Evolutionary conservation across 2,113 vertebrate species (phyloP).

Genomic region (Aphyosemion australe): DNA sequence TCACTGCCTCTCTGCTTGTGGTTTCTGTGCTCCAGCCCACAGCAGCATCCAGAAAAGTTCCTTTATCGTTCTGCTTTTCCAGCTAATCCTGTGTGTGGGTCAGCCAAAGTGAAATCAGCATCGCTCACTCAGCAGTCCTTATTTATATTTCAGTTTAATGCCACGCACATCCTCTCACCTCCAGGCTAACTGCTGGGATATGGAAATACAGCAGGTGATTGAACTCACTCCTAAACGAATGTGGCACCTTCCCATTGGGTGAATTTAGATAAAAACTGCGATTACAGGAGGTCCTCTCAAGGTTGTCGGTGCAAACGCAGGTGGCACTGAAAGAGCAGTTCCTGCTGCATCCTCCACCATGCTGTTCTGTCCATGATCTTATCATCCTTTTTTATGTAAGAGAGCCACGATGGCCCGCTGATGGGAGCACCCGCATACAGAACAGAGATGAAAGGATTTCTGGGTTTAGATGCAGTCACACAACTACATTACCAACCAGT

Average conservation of each 20-base stretch:
- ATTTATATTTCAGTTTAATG: constrained; percentile 1
- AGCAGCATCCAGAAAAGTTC: constrained; percentile 3
- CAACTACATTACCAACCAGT: neutral
- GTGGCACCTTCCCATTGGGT: constrained; percentile 3
- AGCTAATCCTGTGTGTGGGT: neutral
- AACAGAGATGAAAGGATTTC: neutral
- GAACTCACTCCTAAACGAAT: constrained; percentile 1
- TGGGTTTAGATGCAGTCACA: neutral
- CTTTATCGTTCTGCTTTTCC: neutral
- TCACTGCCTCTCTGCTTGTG: neutral
- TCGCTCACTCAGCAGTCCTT: neutral
- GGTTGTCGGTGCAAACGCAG: constrained; percentile 50
- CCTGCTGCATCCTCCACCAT: constrained; percentile 23
- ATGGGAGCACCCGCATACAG: neutral
- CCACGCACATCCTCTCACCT: neutral
- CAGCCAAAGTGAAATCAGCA: neutral
- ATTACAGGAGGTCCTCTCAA: neutral
- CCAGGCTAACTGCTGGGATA: neutral
- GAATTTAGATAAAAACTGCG: constrained; percentile 10
- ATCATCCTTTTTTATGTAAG: neutral
- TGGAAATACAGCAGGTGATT: neutral
- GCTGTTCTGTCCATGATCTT: neutral
- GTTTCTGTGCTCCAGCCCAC: neutral
- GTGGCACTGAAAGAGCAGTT: constrained; percentile 47
- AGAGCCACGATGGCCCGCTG: neutral